A percentile compares a stretch with the other conserved stretches of the same genome.
phyloP scores from a whole-genome alignment of 2,888 invertebrate species.

The Rhamnusium bicolor region DNA sequence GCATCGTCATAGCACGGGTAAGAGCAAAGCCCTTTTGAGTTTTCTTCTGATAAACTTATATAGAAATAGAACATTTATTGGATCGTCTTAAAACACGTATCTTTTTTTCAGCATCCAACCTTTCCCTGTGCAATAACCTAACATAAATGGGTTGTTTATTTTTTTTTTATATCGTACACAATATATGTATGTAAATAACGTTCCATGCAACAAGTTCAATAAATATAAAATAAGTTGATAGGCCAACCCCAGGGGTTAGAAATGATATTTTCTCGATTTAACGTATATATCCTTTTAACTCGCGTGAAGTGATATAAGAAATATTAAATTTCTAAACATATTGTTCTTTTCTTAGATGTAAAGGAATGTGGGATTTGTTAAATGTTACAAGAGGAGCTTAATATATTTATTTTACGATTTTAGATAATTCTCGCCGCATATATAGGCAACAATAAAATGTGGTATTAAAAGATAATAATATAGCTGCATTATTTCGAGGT shows the following conservation, averaged over 20 bases:
- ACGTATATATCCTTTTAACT: not conserved
- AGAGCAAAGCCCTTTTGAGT: not conserved
- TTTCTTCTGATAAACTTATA: not conserved
- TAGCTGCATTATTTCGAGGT: not conserved
- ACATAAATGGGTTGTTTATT: not conserved
- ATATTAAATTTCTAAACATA: slow-evolving; percentile 27
- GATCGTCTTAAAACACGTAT: not conserved
- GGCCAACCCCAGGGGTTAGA: slow-evolving; percentile 16
- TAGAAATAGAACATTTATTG: not conserved
- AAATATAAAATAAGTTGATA: slow-evolving; percentile 19
- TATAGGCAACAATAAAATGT: not conserved
- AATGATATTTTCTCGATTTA: slow-evolving; percentile 11
- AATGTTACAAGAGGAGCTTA: not conserved
- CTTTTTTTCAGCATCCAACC: not conserved
- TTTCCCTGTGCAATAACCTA: not conserved
- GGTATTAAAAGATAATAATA: not conserved
- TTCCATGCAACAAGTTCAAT: not conserved
- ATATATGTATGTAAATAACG: not conserved
- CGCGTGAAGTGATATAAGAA: slow-evolving; percentile 11
- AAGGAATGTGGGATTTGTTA: slow-evolving; percentile 16
- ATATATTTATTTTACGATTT: slow-evolving; percentile 8
- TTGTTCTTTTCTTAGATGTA: not conserved
- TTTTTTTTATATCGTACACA: not conserved
- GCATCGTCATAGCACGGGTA: slow-evolving; percentile 25
- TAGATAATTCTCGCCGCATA: not conserved